These are phyloP conservation scores for Catostomus latipinnis DNA, from an alignment of 2,797 vertebrate genomes.

Conservation along the genomic window DNA sequence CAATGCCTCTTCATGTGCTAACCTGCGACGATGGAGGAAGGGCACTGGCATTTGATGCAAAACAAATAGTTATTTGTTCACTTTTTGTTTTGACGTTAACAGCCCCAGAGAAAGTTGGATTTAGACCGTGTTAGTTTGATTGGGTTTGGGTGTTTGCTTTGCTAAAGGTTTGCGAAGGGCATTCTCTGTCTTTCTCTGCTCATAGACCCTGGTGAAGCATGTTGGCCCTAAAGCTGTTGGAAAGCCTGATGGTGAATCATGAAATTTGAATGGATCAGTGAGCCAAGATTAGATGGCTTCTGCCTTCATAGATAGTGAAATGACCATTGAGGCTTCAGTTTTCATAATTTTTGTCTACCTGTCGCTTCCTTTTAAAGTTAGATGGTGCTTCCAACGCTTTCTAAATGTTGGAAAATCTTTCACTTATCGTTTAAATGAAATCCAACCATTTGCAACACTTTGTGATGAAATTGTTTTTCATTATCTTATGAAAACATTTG, in stretches of 20 bases:
- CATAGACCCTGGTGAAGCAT: no score
- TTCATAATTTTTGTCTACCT: background rate
- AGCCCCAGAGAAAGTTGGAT: conserved; percentile 78
- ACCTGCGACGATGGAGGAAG: conserved; percentile 72
- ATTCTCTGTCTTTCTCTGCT: no score
- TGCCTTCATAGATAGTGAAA: conserved; percentile 32
- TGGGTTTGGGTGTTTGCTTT: conserved; percentile 76
- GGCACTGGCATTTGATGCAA: conserved; percentile 83
- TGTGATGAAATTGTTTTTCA: no score
- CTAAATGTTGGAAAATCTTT: no score
- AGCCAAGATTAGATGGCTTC: conserved; percentile 26
- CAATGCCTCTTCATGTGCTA: conserved; percentile 72
- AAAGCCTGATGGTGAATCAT: conserved; percentile 29
- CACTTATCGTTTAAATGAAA: no score
- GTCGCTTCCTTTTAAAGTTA: no score
- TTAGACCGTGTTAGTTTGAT: conserved; percentile 79
- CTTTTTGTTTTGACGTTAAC: conserved; percentile 77
- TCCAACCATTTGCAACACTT: no score
- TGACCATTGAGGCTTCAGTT: conserved; percentile 6
- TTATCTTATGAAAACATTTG: no score
- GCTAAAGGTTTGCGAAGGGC: conserved; percentile 47
- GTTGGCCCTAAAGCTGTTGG: conserved; percentile 13
- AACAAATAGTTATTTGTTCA: conserved; percentile 86
- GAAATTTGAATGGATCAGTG: conserved; percentile 27
- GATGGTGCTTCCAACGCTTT: no score